Conservation (phyloP, 2,888 invertebrate species). For the Phanerotoma sp. region DNA sequence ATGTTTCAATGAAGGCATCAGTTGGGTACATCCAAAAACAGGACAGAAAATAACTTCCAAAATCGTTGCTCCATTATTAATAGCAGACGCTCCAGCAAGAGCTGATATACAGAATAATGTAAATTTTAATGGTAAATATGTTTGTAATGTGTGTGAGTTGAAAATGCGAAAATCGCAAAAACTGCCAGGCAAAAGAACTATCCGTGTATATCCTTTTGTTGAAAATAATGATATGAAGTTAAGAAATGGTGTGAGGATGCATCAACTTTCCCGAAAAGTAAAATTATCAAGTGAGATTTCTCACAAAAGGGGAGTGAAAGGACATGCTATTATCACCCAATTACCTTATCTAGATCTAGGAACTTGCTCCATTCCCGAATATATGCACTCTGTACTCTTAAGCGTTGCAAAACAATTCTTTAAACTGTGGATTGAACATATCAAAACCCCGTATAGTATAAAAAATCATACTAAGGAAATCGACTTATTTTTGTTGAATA, state of each 20-base stretch:
- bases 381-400: slow-evolving; percentile 26
- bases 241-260: slow-evolving; percentile 20
- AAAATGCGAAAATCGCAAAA: not conserved
- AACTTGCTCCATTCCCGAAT: slow-evolving; percentile 27
- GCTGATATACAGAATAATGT: slow-evolving; percentile 22
- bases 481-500: slow-evolving; percentile 19
- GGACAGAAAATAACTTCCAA: not conserved
- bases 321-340: slow-evolving; percentile 17
- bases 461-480: not conserved
- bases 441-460: slow-evolving; percentile 21
- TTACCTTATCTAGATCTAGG: slow-evolving; percentile 23
- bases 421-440: slow-evolving; percentile 17
- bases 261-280: slow-evolving; percentile 7
- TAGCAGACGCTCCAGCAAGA: slow-evolving; percentile 28
- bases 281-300: not conserved
- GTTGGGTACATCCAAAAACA: slow-evolving; percentile 16
- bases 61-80: slow-evolving; percentile 14
- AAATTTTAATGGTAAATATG: slow-evolving; percentile 22
- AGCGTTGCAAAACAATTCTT: slow-evolving; percentile 22
- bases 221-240: not conserved
- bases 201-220: slow-evolving; percentile 8
- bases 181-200: not conserved
- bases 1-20: slow-evolving; percentile 11
- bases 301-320: slow-evolving; percentile 21
- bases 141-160: slow-evolving; percentile 19